Evolutionary conservation across 92 coral and sea anemone genomes (phyloP), one percentile per base, ranked within the genome.

Genomic region (Diadumene lineata): DNA sequence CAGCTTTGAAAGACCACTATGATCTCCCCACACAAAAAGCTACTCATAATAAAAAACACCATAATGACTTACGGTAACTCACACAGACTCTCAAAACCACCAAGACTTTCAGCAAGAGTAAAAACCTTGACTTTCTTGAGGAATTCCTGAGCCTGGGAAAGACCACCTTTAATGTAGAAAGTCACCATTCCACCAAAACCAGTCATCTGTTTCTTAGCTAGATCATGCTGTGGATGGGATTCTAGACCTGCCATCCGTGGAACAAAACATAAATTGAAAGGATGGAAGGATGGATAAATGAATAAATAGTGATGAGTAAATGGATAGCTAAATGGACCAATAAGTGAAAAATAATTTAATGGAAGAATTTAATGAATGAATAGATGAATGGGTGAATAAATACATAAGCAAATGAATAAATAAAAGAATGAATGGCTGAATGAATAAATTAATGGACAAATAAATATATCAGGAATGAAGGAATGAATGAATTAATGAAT

Each of bases 131-230:
- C 89, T 61, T 82, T 74, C 80, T 92, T 85, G 46, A 96, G 86
- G 72, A 96, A 96, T 27, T 78, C 85, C 69, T 77, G 84, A 61
- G 99, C 79, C 38, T 86, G 92, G 58, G 83, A 86, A 19, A 96
- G 64, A 69, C 90, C 86, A 27, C 97, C 99, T 72, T 88, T 92
- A 70, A 96, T 96, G 82, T 79, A 87, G 60, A 90, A 93, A 26
- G 96, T 92, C 23, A 96, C 97, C 99, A 96, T 96, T 24, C 99
- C 99, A 69, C 99, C 97, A 77, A 92, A 96, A 11, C 99, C 99
- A 25, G 91, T 92, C 97, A 89, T 89, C 86, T 96, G 97, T 21
- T 64, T 85, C 73, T 96, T 96, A 25, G 99, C 99, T n/a, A 96
- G 89, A 19, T 96, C 97, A 43, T 92, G 96, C 25, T 96, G 97